Base-by-base conservation (phyloP, 2,113 vertebrate genomes). In the Reinhardtius hippoglossoides region DNA sequence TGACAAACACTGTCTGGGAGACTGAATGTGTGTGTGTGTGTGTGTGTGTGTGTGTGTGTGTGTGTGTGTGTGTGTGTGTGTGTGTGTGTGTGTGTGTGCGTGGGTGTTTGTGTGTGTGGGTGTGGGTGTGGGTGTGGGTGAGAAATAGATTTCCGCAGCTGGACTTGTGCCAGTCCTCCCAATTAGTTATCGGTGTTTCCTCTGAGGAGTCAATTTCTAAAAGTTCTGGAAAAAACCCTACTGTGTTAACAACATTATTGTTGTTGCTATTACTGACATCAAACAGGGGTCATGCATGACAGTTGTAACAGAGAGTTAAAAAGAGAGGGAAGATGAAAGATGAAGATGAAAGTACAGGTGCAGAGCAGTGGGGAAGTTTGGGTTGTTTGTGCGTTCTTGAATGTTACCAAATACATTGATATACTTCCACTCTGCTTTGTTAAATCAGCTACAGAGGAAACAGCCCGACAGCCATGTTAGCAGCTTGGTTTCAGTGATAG, bases 1-100 rank as follows among this genome's bases (percentile, higher is more conserved):
- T 89, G 82, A 84, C 71, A 88, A 82, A 80, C 60, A 78, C 26
- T 67, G 59, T 79, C 65, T 79, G 58, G 4, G 54, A 42, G 52
- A 31, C 44, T 54, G 21, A 57, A 12, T 78, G 18, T 80, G 57
- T 76, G 68, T 71, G 54, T 68, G 37, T 57, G 42, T 74, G 44
- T 58, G 31, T 81, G 37, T 69, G 27, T 67, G 59, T 68, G 37
- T 57, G 42, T 70, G 44, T 58, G 31, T 81, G 37, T 69, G 27
- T 58, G 59, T 65, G 52, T 42, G 21, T 72, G n/a, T 60, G 24
- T 86, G 40, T 61, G 68, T 60, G 57, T 79, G 56, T 57, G 60
- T 66, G 54, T 40, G 55, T 27, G 65, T 35, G 23, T 61, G 21
- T 31, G 50, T 59, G 60, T 54, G 48, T 18, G 37, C 78, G 44